These are phyloP conservation scores for Hoplodrina ambigua DNA, from an alignment of 2,888 invertebrate genomes.

Conservation along the genomic window DNA sequence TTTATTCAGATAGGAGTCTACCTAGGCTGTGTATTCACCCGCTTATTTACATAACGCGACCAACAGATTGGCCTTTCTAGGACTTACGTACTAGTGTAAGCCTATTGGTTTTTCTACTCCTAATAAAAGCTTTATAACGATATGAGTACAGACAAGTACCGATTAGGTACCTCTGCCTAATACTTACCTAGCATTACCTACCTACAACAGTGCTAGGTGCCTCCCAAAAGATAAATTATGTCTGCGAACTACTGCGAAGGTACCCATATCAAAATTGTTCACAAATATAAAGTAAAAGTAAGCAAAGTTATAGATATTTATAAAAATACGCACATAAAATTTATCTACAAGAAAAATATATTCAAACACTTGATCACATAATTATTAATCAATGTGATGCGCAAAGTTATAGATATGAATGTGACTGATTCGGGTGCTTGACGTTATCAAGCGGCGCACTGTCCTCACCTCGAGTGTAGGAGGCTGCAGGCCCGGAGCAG, in stretches of 20 bases:
- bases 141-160: background rate
- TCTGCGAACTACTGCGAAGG: background rate
- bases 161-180: background rate
- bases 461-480: conserved; percentile 71
- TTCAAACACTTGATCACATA: conserved; percentile 21
- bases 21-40: conserved; percentile 15
- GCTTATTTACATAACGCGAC: conserved; percentile 18
- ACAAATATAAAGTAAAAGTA: background rate
- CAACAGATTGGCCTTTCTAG: conserved; percentile 12
- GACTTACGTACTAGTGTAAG: conserved; percentile 21
- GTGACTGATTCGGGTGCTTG: conserved; percentile 35
- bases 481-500: conserved; percentile 60
- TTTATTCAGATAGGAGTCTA: conserved; percentile 9
- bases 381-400: conserved; percentile 9
- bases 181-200: background rate
- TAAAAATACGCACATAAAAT: background rate
- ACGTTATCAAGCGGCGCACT: conserved; percentile 54
- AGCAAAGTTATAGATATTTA: background rate
- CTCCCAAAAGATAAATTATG: background rate
- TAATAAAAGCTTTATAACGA: conserved; percentile 15
- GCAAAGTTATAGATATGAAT: background rate
- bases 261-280: background rate
- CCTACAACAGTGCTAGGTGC: background rate
- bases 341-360: conserved; percentile 16
- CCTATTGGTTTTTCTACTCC: conserved; percentile 10